A percentile compares a stretch with the other conserved stretches of the same genome.
These are phyloP conservation scores for Rhabdomys dilectus DNA, from an alignment of 2,113 vertebrate genomes.

Conservation along the genomic window DNA sequence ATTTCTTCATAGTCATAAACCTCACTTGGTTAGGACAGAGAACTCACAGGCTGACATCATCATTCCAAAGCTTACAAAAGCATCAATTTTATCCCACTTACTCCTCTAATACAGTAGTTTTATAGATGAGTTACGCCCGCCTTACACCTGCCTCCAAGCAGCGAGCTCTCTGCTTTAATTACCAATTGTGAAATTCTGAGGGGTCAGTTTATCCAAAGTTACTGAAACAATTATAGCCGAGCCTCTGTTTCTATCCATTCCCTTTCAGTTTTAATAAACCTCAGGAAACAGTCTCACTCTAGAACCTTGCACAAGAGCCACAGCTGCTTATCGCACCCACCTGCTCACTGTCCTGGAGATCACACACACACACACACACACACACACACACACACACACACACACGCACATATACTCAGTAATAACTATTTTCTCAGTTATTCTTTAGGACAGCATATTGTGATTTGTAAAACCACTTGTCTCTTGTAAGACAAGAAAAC, in stretches of 20 bases:
- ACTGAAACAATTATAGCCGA: neutral
- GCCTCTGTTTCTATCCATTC: neutral
- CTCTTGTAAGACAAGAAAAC: conserved; percentile 69
- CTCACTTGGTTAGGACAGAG: neutral
- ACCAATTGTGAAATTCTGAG: conserved; percentile 27
- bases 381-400: neutral
- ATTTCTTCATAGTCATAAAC: neutral
- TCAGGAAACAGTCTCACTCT: neutral
- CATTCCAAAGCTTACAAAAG: conserved; percentile 24
- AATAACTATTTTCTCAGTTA: conserved; percentile 74
- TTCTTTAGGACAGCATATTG: conserved; percentile 59
- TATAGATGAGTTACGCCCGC: neutral
- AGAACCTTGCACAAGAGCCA: neutral
- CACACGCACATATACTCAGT: neutral
- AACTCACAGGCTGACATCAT: neutral
- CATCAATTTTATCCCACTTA: conserved; percentile 13
- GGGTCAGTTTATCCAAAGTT: conserved; percentile 52
- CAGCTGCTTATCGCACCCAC: neutral
- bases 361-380: neutral
- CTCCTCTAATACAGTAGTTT: neutral
- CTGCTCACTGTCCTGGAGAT: too few species aligned
- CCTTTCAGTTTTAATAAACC: neutral
- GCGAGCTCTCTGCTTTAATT: neutral
- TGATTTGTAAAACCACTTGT: conserved; percentile 55
- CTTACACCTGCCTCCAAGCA: conserved; percentile 21